Base-by-base conservation (phyloP, 2,797 vertebrate genomes). In the Myotis myotis region DNA sequence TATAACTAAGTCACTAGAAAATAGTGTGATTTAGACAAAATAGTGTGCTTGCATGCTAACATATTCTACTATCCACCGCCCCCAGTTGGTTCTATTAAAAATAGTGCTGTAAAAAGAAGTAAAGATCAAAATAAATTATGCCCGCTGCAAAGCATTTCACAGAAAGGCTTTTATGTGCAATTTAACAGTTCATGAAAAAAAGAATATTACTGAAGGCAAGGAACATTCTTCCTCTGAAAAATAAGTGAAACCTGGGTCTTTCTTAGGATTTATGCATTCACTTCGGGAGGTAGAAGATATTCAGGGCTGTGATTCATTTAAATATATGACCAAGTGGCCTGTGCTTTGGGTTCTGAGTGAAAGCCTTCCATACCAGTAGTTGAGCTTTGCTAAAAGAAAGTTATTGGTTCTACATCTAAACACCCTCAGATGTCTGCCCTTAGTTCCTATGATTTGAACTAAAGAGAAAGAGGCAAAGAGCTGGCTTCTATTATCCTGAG, bases 81-180 rank as follows among this genome's bases (percentile, higher is more conserved):
- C 90, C 95, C 88, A 96, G 96, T 95, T 93, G 75, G 94, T 82
- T 96, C 84, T 97, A 97, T 97, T 95, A 96, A 97, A 97, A 95
- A 94, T 74, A 95, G 93, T 93, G 62, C 71, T 80, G 51, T 64
- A 92, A 92, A 94, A 78, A 97, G 70, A 94, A 94, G 95, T 94
- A 92, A 94, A 96, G 96, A 92, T 96, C 7, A 96, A 95, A 96
- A 79, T 96, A 97, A 95, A 96, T 92, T 76, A 87, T 93, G 92
- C 47, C 57, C 19, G 13, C 84, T 88, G 57, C 76, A 94, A 83
- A 94, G 68, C 64, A 88, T 92, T 93, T 92, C 85, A 94, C 5
- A 49, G 70, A 82, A 79, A 92, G 64, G 53, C 30, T 88, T 93
- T 95, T 85, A 88, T 88, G 85, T 79, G 49, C 55, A 93, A 70